Percentiles rank a stretch among this genome's conserved stretches.
Conservation (phyloP, 2,113 vertebrate species). For the Amblyornis subalaris region DNA sequence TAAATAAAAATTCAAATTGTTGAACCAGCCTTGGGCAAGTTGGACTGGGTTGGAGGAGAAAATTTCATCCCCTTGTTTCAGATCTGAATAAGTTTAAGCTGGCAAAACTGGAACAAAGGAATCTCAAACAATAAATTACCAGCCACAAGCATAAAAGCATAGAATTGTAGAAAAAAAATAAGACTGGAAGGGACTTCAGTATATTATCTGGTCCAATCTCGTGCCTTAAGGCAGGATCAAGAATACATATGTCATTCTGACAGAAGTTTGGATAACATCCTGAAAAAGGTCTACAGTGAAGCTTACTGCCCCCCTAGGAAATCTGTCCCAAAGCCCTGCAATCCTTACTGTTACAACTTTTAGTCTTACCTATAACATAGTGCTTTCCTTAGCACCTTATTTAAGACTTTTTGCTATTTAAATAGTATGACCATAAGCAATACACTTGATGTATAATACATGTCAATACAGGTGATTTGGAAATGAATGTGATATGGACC, state of each 20-base stretch:
- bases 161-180: background rate
- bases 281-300: background rate
- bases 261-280: background rate
- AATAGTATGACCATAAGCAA: background rate
- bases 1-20: background rate
- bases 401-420: background rate
- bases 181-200: background rate
- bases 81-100: background rate
- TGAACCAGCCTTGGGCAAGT: background rate
- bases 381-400: background rate
- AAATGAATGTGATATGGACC: background rate
- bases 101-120: constrained; percentile 13
- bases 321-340: background rate
- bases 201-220: background rate
- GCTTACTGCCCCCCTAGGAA: background rate
- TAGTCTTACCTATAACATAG: background rate
- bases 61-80: background rate
- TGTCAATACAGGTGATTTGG: background rate
- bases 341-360: background rate
- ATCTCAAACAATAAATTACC: constrained; percentile 12
- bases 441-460: background rate
- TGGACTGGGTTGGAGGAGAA: background rate
- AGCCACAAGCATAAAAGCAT: background rate
- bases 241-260: background rate
- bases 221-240: background rate